phyloP scores from a whole-genome alignment of 2,888 invertebrate species.

The Endotricha flammealis region DNA sequence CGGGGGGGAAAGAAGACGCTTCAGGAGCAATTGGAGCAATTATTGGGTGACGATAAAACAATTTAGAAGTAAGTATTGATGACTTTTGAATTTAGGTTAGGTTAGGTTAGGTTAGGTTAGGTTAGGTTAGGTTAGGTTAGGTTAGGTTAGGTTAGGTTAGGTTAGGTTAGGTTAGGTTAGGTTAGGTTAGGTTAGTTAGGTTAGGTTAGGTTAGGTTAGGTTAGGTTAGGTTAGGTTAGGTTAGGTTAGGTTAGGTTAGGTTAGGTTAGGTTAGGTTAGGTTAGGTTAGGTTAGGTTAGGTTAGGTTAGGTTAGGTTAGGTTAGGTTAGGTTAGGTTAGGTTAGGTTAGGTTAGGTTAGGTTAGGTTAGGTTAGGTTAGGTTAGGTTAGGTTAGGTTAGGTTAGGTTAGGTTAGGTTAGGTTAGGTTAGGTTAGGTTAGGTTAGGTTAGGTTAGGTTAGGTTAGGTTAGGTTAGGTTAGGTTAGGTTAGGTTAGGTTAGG shows the following conservation, averaged over 20 bases:
- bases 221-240: conserved; percentile 17
- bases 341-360: conserved; percentile 9
- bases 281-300: conserved; percentile 12
- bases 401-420: conserved; percentile 15
- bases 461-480: conserved; percentile 15
- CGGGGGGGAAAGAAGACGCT: too few species aligned
- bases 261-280: conserved; percentile 10
- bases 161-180: background rate
- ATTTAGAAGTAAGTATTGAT: too few species aligned
- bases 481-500: conserved; percentile 17
- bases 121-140: too few species aligned
- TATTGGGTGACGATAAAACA: too few species aligned
- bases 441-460: conserved; percentile 15
- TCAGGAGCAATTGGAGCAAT: too few species aligned
- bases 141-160: too few species aligned
- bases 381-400: conserved; percentile 15
- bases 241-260: conserved; percentile 12
- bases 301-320: conserved; percentile 10
- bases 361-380: conserved; percentile 14
- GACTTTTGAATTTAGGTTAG: too few species aligned
- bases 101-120: too few species aligned
- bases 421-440: conserved; percentile 20
- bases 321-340: conserved; percentile 9
- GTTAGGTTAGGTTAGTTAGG: conserved; percentile 7
- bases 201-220: conserved; percentile 18